A percentile compares a stretch with the other conserved stretches of the same genome.
Evolutionary conservation across 2,888 invertebrate species (phyloP).

Genomic region (Lypha dubia): DNA sequence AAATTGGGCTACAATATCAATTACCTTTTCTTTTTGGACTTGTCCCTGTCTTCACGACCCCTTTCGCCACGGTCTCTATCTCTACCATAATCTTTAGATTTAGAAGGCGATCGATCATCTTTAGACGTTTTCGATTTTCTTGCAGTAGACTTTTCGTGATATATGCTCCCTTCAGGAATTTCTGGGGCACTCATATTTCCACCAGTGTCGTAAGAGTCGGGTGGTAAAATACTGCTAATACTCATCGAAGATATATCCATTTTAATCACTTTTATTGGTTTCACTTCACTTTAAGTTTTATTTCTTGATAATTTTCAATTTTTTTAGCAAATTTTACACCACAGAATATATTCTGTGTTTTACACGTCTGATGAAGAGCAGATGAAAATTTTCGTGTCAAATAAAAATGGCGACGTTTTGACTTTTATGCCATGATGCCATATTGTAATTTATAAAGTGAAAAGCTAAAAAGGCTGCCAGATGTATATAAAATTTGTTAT

Average conservation of each 20-base stretch:
- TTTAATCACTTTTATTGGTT: conserved; percentile 42
- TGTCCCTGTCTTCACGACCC: conserved; percentile 74
- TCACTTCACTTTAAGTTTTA: not conserved
- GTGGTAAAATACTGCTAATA: conserved; percentile 38
- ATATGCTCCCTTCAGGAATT: conserved; percentile 60
- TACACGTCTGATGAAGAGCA: conserved; percentile 10
- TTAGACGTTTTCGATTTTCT: conserved; percentile 59
- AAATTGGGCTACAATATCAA: not conserved
- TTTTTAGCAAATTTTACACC: no score
- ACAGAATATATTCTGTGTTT: not conserved
- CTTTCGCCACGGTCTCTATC: conserved; percentile 63
- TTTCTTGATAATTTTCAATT: not conserved
- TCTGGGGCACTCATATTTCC: conserved; percentile 70
- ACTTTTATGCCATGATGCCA: no score
- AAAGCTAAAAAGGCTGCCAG: no score
- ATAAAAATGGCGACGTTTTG: conserved; percentile 69
- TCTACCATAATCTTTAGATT: conserved; percentile 71
- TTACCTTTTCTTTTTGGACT: conserved; percentile 76
- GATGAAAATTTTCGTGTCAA: conserved; percentile 51
- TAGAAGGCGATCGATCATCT: conserved; percentile 76
- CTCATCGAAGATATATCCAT: conserved; percentile 56
- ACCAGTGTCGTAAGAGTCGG: conserved; percentile 46
- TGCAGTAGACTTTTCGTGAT: conserved; percentile 77
- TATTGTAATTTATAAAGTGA: no score
- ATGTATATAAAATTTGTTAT: no score